A percentile compares a stretch with the other conserved stretches of the same genome.
Evolutionary conservation across 2,113 vertebrate species (phyloP).

Genomic region (Pampusana beccarii): DNA sequence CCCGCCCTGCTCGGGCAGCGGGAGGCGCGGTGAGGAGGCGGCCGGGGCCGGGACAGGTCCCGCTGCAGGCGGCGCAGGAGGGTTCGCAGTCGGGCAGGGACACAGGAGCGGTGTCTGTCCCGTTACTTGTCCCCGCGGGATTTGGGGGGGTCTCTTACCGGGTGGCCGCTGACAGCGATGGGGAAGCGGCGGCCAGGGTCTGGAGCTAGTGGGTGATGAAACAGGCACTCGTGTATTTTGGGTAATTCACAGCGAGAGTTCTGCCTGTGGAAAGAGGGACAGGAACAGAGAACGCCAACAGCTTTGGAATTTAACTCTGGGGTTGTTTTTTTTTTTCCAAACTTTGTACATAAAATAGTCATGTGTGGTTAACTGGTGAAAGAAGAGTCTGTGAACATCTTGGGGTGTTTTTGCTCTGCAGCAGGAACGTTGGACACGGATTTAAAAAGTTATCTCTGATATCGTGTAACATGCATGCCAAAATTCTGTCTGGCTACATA

Average conservation of each 20-base stretch:
- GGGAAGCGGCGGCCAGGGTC: accelerated
- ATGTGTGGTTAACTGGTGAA: background rate
- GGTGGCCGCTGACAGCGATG: accelerated
- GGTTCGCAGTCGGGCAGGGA: background rate
- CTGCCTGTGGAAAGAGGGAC: background rate
- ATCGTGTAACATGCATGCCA: background rate
- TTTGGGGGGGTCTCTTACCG: background rate
- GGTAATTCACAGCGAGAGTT: accelerated
- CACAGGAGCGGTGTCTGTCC: background rate
- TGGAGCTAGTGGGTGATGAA: accelerated
- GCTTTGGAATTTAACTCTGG: background rate
- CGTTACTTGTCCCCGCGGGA: accelerated
- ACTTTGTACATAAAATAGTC: accelerated
- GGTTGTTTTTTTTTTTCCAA: no score
- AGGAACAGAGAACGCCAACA: background rate
- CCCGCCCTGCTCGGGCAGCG: background rate
- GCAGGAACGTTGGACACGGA: accelerated
- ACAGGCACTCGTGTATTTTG: accelerated
- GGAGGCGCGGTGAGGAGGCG: no score
- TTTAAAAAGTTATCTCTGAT: background rate
- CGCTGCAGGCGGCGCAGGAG: background rate
- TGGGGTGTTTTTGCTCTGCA: background rate
- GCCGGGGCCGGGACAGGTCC: background rate
- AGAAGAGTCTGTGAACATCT: accelerated
- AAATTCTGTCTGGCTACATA: background rate